These are phyloP conservation scores for Conus canariensis DNA, from an alignment of 2,888 invertebrate species.

Conservation along the genomic window DNA sequence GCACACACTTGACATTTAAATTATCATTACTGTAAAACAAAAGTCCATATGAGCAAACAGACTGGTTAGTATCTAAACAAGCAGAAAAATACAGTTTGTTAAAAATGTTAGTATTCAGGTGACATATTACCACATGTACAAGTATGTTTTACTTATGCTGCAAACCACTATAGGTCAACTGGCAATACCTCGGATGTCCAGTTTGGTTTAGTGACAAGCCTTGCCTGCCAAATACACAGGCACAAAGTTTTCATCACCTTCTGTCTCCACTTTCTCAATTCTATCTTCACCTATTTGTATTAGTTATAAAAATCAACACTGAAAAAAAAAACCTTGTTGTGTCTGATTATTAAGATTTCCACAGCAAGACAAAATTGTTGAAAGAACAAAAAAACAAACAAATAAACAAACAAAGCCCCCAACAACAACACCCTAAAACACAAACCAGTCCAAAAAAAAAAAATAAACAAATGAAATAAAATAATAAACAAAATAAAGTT, in stretches of 20 bases:
- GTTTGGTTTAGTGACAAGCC: constrained; percentile 44
- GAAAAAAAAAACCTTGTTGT: neutral
- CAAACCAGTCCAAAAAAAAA: neutral
- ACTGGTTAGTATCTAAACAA: constrained; percentile 15
- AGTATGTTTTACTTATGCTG: neutral
- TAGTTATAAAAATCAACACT: neutral
- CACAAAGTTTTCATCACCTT: neutral
- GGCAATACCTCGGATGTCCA: constrained; percentile 47
- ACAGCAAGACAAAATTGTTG: neutral
- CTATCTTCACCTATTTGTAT: neutral
- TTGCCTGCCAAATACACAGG: constrained; percentile 45
- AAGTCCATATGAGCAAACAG: neutral
- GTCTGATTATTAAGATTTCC: neutral
- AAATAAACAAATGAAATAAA: too few species aligned
- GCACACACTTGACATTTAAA: too few species aligned
- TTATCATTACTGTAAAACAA: neutral
- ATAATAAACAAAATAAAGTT: too few species aligned
- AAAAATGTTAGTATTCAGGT: neutral
- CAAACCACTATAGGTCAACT: neutral
- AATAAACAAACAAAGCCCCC: neutral
- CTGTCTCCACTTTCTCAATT: neutral
- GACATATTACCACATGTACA: neutral
- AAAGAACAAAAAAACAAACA: neutral
- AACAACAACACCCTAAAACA: neutral
- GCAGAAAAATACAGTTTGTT: neutral